These are phyloP conservation scores for Whitmania pigra DNA, from an alignment of 1,140 invertebrate species.

Conservation along the genomic window DNA sequence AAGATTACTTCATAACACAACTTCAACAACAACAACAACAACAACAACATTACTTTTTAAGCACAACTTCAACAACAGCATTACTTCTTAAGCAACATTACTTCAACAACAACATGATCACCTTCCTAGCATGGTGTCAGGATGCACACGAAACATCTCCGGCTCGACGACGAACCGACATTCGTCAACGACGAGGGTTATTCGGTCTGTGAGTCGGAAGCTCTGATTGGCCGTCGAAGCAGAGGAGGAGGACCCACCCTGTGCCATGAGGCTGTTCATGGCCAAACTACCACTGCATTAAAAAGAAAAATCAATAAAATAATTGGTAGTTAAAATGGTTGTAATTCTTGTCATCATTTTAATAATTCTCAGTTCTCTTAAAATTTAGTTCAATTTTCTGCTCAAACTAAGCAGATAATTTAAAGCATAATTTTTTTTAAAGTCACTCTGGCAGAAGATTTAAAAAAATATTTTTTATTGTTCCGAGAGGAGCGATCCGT, in stretches of 20 bases:
- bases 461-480: no score
- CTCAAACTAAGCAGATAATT: no score
- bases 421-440: no score
- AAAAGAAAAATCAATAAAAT: background rate
- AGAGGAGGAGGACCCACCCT: background rate
- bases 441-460: no score
- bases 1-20: no score
- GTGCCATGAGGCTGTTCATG: conserved; percentile 2
- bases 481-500: no score
- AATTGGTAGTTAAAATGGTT: background rate
- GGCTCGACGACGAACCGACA: conserved; percentile 82
- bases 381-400: conserved; percentile 4
- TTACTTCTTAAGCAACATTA: no score
- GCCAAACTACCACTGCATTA: background rate
- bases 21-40: conserved; percentile 11
- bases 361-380: background rate
- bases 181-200: conserved; percentile 84
- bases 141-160: conserved; percentile 73
- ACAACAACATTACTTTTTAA: no score
- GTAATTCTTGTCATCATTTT: background rate
- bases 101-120: conserved; percentile 31
- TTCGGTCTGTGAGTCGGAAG: conserved; percentile 28
- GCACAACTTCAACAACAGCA: no score
- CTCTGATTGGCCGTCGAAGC: conserved; percentile 17
- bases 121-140: conserved; percentile 80